Conservation (phyloP, 2,888 invertebrate genomes). For the Pammene fasciana region DNA sequence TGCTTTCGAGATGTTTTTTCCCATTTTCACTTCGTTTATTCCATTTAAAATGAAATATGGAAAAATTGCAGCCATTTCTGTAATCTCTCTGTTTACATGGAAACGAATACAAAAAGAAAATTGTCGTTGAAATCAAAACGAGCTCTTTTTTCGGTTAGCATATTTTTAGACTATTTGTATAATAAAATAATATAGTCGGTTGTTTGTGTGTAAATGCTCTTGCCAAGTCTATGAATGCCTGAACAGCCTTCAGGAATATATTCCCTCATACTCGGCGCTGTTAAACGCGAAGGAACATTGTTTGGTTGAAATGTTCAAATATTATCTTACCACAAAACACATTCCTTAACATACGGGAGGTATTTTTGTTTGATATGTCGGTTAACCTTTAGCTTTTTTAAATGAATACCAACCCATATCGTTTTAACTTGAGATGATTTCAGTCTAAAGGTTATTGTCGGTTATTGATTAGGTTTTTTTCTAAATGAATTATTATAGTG, state of each 20-base stretch:
- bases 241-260: constrained; percentile 39
- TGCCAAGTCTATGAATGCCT: constrained; percentile 39
- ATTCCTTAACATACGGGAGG: constrained; percentile 32
- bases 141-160: constrained; percentile 4
- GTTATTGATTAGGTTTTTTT: too few species aligned
- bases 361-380: constrained; percentile 30
- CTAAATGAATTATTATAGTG: too few species aligned
- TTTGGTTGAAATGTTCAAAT: constrained; percentile 29
- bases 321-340: constrained; percentile 38
- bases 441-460: too few species aligned
- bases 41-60: constrained; percentile 67
- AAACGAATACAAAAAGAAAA: not conserved
- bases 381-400: too few species aligned
- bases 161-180: constrained; percentile 42
- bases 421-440: too few species aligned
- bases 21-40: constrained; percentile 66
- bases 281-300: constrained; percentile 37
- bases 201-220: constrained; percentile 34
- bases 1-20: constrained; percentile 64
- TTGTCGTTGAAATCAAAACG: not conserved
- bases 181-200: constrained; percentile 39
- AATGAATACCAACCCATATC: too few species aligned
- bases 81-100: constrained; percentile 22
- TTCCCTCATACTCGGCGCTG: constrained; percentile 30
- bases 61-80: constrained; percentile 48